These are phyloP conservation scores for Geotrypetes seraphini DNA, from an alignment of 2,797 vertebrate species.

Conservation along the genomic window DNA sequence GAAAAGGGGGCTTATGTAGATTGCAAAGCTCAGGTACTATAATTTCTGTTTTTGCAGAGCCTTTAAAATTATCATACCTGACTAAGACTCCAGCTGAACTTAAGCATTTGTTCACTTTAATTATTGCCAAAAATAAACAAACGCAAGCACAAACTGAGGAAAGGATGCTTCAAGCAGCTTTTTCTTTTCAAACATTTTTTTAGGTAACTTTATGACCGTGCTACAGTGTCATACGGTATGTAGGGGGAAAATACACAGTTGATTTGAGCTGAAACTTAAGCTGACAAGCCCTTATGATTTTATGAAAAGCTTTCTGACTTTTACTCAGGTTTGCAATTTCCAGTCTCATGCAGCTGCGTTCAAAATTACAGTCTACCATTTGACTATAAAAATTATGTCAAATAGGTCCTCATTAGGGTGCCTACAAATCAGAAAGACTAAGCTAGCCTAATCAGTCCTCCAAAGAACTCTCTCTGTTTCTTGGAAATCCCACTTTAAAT, in stretches of 20 bases:
- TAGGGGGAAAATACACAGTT: conserved; percentile 21
- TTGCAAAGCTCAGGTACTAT: too few species aligned
- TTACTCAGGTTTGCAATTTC: conserved; percentile 19
- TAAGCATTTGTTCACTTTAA: conserved; percentile 26
- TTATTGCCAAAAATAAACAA: conserved; percentile 28
- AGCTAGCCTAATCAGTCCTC: conserved; percentile 22
- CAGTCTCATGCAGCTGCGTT: conserved; percentile 15
- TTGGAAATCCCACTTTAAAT: conserved; percentile 21
- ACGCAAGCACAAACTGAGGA: conserved; percentile 28
- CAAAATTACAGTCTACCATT: conserved; percentile 17
- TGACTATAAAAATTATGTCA: conserved; percentile 4
- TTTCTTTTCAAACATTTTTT: conserved; percentile 22
- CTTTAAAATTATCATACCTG: too few species aligned
- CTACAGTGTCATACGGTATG: too few species aligned
- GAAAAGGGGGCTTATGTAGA: too few species aligned
- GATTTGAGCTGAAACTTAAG: conserved; percentile 27
- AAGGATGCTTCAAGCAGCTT: conserved; percentile 35
- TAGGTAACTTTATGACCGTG: conserved; percentile 22
- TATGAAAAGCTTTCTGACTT: conserved; percentile 14
- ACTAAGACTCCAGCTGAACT: conserved; percentile 16
- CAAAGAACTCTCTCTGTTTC: conserved; percentile 32
- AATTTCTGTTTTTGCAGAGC: too few species aligned
- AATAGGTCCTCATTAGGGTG: conserved; percentile 10
- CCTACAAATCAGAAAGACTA: conserved; percentile 13
- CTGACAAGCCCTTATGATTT: conserved; percentile 9